A percentile compares a stretch with the other conserved stretches of the same genome.
Evolutionary conservation across 2,888 invertebrate genomes (phyloP).

Genomic region (Drosophila antonietae): DNA sequence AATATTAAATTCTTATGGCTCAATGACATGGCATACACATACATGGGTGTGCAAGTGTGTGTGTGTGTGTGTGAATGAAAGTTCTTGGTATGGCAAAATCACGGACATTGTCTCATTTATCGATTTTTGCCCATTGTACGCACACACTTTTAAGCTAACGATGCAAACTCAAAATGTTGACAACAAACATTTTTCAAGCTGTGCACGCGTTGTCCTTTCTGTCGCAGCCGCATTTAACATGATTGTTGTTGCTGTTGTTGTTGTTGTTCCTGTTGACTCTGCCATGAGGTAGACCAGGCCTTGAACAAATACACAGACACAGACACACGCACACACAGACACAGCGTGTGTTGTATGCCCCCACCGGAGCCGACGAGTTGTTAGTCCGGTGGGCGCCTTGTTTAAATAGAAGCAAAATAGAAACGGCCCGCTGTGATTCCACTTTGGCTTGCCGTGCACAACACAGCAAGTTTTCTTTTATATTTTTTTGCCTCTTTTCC

Average conservation of each 20-base stretch:
- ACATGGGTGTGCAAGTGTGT: background rate
- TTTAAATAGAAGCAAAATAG: constrained; percentile 55
- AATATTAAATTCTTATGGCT: constrained; percentile 15
- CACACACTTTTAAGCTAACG: constrained; percentile 75
- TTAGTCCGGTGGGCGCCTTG: constrained; percentile 47
- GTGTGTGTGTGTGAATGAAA: constrained; percentile 15
- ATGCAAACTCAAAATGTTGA: constrained; percentile 81
- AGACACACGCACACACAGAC: background rate
- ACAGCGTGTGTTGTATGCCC: constrained; percentile 35
- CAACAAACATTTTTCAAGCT: constrained; percentile 81
- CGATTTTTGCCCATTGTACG: constrained; percentile 70
- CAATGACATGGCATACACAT: constrained; percentile 1
- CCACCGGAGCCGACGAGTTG: constrained; percentile 39
- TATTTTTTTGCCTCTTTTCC: constrained; percentile 17
- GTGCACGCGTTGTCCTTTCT: constrained; percentile 68
- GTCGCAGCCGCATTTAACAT: constrained; percentile 32
- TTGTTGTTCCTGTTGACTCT: constrained; percentile 41
- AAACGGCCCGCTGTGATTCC: constrained; percentile 77
- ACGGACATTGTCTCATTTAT: constrained; percentile 65
- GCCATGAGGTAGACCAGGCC: constrained; percentile 66
- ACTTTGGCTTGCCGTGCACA: constrained; percentile 54
- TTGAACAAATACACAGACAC: constrained; percentile 64
- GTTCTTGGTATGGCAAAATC: constrained; percentile 48
- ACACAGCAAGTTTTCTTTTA: constrained; percentile 43
- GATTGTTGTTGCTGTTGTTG: constrained; percentile 41